A percentile compares a stretch with the other conserved stretches of the same genome.
Evolutionary conservation across 2,113 vertebrate genomes (phyloP).

Genomic region (Oxygymnocypris stewartii): DNA sequence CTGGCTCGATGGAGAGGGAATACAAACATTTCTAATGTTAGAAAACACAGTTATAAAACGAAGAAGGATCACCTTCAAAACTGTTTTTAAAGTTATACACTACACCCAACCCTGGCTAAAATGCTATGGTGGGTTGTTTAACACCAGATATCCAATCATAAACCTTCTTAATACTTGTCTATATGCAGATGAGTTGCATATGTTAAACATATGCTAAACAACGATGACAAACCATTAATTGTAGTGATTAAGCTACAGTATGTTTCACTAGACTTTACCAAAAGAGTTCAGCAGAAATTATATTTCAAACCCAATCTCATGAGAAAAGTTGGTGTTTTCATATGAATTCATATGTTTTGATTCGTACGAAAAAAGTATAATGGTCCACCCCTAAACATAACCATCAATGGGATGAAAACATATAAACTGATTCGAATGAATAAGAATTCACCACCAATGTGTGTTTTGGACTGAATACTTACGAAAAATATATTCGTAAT

Average conservation of each 20-base stretch:
- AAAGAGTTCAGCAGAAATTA: not conserved
- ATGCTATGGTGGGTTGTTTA: not conserved
- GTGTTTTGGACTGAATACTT: not conserved
- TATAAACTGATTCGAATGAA: not conserved
- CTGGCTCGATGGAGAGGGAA: not conserved
- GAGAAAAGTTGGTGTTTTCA: not conserved
- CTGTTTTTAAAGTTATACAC: not conserved
- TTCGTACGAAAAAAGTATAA: not conserved
- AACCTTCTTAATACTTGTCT: not conserved
- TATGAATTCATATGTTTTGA: not conserved
- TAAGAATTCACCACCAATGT: not conserved
- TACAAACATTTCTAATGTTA: not conserved
- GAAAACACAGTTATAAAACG: not conserved
- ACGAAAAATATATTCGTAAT: not conserved
- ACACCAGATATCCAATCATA: not conserved
- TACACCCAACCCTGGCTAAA: not conserved
- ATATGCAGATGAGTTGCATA: not conserved
- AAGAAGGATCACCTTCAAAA: not conserved
- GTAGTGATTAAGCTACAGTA: not conserved
- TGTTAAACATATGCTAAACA: conserved; percentile 1
- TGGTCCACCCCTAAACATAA: not conserved
- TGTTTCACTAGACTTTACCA: not conserved
- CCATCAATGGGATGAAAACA: not conserved
- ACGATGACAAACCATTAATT: not conserved
- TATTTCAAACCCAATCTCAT: not conserved